Base-by-base conservation (phyloP, 2,888 invertebrate genomes). In the Napeogenes inachia region DNA sequence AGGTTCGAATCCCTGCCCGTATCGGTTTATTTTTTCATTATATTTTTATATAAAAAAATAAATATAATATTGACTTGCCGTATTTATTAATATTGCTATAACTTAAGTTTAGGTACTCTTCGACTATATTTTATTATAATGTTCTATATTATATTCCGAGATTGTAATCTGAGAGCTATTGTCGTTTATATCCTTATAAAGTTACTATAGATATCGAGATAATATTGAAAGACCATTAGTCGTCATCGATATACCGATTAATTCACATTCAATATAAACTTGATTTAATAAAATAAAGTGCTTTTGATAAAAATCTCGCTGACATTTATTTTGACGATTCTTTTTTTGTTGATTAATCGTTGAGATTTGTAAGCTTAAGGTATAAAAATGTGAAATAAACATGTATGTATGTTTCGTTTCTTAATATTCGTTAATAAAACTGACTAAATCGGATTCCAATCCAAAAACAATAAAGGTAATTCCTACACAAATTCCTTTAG, bases 201-300 rank as follows among this genome's bases (percentile, higher is more conserved):
- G 33, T 30, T 32, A 54, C 45, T 21, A 5, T 54, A 54, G 21
- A 54, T 50, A 59, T 59, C 45, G 10, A 54, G 4, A 38, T 32
- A 21, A 54, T 59, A 59, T 32, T 53, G 47, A 45, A 59, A 45
- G 13, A 33, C 50, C 59, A 59, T 59, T 54, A 45, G 42, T 59
- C 45, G 59, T 54, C 45, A 54, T 33, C 53, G 54, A 59, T 54
- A 13, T n/a, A n/a, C 42, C 54, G 32, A 59, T 54, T 45, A 59
- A 45, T 59, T 54, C 45, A 54, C 42, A 45, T 42, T 59, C 54
- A 45, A 54, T 59, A 45, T 38, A 47, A 3, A 5, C 45, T 54
- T 54, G 59, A 54, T 59, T 53, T 56, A 56, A 30, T 59, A 59
- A 50, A 56, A 30, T 59, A 59, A 50, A 50, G 21, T 50, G 50